A percentile compares a stretch with the other conserved stretches of the same genome.
Evolutionary conservation across 2,888 invertebrate species (phyloP).

Genomic region (Agonopterix subpropinquella): DNA sequence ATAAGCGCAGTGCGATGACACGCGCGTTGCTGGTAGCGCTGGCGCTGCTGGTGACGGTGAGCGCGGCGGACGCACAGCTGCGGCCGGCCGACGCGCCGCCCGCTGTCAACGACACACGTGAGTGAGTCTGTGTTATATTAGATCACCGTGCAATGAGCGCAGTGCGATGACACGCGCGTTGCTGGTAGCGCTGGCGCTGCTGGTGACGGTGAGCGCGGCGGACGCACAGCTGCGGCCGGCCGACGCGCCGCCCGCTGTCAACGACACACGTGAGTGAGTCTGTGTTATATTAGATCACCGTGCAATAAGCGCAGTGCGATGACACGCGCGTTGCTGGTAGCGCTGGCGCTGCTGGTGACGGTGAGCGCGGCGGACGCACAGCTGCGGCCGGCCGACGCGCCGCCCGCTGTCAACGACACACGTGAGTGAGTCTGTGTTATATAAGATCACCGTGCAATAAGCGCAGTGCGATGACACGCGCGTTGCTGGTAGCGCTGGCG

Average conservation of each 20-base stretch:
- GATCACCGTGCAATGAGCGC: conserved; percentile 16
- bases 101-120: conserved; percentile 63
- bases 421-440: conserved; percentile 37
- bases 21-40: conserved; percentile 51
- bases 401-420: conserved; percentile 60
- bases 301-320: conserved; percentile 51
- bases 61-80: conserved; percentile 46
- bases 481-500: conserved; percentile 50
- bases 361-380: conserved; percentile 45
- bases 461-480: conserved; percentile 56
- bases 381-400: conserved; percentile 63
- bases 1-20: conserved; percentile 55
- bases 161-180: conserved; percentile 56
- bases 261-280: conserved; percentile 62
- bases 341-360: conserved; percentile 47
- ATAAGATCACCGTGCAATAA: conserved; percentile 27
- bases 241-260: conserved; percentile 57
- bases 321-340: conserved; percentile 52
- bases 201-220: conserved; percentile 44
- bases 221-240: conserved; percentile 44
- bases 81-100: conserved; percentile 64
- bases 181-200: conserved; percentile 52
- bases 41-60: conserved; percentile 44
- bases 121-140: conserved; percentile 23
- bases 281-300: not conserved